Base-by-base conservation (phyloP, 2,797 vertebrate genomes). In the Trachurus trachurus region DNA sequence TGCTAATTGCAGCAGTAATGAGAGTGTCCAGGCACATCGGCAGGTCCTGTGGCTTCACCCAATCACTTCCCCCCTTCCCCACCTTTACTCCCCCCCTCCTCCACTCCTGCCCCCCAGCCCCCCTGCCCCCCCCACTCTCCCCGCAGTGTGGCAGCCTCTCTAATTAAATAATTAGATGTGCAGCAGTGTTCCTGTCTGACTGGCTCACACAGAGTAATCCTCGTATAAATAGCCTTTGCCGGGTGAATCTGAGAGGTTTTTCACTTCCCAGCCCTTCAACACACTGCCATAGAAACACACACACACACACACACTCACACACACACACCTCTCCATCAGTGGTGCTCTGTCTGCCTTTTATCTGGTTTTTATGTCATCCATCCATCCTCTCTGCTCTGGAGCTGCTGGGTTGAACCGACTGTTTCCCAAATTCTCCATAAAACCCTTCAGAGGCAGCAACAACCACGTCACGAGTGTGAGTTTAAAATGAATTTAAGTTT, bases 161-260 rank as follows among this genome's bases (percentile, higher is more conserved):
- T 99, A 98, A 99, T 99, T 98, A 97, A 99, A 98, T 98, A 98
- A 99, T 98, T 96, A 97, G 97, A 99, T 99, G 98, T 97, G 95
- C 96, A 95, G 96, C 94, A 95, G 96, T 94, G 96, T 97, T 96
- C 94, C 94, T 91, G 94, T 96, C 97, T 97, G 96, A 97, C 97
- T 97, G 94, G 95, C 96, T 96, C 96, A 94, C 97, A 96, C 94
- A 97, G 95, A 96, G 97, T 98, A 98, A 99, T 99, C 98, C 97
- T 97, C 96, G 96, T 96, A 98, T 97, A 98, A 98, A 98, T 98
- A 98, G 97, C 96, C 97, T 97, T 97, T 96, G 94, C 96, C 94
- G 95, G 86, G 88, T 85, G 89, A 92, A 86, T 89, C 89, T 74
- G 75, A 82, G 84, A 74, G 85, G 80, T 77, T 80, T 88, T 84